Evolutionary conservation across 2,797 vertebrate genomes (phyloP).

Genomic region (Rhinatrema bivittatum): DNA sequence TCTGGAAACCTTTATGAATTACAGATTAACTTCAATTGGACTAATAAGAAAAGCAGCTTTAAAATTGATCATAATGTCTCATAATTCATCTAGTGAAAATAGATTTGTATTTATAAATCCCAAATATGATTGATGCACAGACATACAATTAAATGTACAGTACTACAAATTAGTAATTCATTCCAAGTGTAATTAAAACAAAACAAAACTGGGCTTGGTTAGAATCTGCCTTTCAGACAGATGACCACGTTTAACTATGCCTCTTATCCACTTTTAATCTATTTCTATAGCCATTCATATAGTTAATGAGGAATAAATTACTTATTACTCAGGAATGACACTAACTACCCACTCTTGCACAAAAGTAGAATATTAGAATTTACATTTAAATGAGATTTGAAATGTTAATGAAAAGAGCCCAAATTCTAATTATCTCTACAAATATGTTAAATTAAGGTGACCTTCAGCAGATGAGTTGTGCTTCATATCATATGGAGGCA

Average conservation of each 20-base stretch:
- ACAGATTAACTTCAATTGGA: slow-evolving; percentile 11
- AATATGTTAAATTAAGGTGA: slow-evolving; percentile 61
- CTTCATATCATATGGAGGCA: slow-evolving; percentile 18
- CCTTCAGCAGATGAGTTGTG: slow-evolving; percentile 49
- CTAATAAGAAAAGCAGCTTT: slow-evolving; percentile 7
- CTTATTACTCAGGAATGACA: slow-evolving; percentile 67
- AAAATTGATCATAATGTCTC: slow-evolving; percentile 11
- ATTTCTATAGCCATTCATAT: slow-evolving; percentile 44
- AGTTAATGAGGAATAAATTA: slow-evolving; percentile 61
- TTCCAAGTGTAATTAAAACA: slow-evolving; percentile 32
- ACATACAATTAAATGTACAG: slow-evolving; percentile 20
- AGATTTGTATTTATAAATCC: slow-evolving; percentile 14
- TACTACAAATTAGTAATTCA: slow-evolving; percentile 28
- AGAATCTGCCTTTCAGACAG: slow-evolving; percentile 26
- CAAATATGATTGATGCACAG: slow-evolving; percentile 20
- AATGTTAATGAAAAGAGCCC: slow-evolving; percentile 68
- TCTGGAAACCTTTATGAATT: slow-evolving; percentile 1
- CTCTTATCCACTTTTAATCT: slow-evolving; percentile 44
- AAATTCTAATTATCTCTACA: slow-evolving; percentile 67
- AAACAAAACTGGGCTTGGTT: slow-evolving; percentile 21
- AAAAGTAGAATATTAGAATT: slow-evolving; percentile 69
- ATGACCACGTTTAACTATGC: slow-evolving; percentile 35
- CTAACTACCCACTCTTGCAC: slow-evolving; percentile 57
- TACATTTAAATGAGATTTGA: slow-evolving; percentile 75
- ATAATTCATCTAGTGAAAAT: slow-evolving; percentile 16